Percentiles rank a stretch among this genome's conserved stretches.
These are phyloP conservation scores for Mesorhabditis spiculigera DNA, from an alignment of 2,888 invertebrate species.

Conservation along the genomic window DNA sequence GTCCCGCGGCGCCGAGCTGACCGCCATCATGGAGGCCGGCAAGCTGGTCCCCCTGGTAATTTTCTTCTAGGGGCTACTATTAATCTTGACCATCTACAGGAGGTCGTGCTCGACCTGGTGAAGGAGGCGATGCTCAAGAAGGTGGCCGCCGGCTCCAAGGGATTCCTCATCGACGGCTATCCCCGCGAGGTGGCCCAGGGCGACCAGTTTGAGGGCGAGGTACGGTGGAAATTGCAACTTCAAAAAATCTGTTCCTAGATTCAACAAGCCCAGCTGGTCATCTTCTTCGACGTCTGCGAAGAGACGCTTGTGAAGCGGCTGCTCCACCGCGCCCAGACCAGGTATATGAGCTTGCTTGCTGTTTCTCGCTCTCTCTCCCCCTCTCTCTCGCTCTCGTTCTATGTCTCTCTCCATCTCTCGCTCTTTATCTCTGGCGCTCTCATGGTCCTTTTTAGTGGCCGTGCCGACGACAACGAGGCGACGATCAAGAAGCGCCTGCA, in stretches of 20 bases:
- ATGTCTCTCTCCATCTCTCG: not conserved
- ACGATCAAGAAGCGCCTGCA: constrained; percentile 84
- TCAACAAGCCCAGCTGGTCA: constrained; percentile 69
- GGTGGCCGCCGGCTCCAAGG: constrained; percentile 70
- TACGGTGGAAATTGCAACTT: constrained; percentile 58
- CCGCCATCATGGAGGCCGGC: constrained; percentile 71
- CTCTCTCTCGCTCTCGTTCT: not conserved
- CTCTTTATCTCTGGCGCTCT: not conserved
- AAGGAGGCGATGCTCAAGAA: constrained; percentile 72
- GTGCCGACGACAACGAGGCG: constrained; percentile 88
- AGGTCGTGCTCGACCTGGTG: constrained; percentile 75
- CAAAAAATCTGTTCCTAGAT: constrained; percentile 60
- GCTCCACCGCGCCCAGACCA: constrained; percentile 72
- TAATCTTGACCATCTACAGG: constrained; percentile 61
- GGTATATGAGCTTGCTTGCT: constrained; percentile 19
- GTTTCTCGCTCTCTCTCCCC: not conserved
- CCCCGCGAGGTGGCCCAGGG: constrained; percentile 86
- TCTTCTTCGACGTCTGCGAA: constrained; percentile 81
- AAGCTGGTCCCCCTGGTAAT: constrained; percentile 72
- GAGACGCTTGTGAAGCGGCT: constrained; percentile 75
- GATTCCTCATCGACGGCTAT: constrained; percentile 88
- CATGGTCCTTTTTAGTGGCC: constrained; percentile 67
- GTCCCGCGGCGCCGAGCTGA: constrained; percentile 62
- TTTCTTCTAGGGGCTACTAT: not conserved
- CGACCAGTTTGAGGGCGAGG: constrained; percentile 80